Evolutionary conservation across 1,140 invertebrate genomes (phyloP).

Genomic region (Heliconius congener): DNA sequence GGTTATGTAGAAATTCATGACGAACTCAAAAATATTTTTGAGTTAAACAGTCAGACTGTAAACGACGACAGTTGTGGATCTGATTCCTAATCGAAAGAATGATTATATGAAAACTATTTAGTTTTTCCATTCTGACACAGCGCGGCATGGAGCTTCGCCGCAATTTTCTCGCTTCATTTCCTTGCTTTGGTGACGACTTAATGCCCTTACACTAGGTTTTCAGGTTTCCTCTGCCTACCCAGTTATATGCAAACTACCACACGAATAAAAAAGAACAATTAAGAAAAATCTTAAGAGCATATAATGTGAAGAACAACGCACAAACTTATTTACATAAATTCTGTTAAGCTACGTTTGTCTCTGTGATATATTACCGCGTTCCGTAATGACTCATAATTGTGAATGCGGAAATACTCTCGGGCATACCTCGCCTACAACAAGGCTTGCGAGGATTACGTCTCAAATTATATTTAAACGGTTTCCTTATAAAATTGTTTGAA

Average conservation of each 20-base stretch:
- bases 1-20: not conserved
- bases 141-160: too few relatives aligned
- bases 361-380: slow-evolving; percentile 19
- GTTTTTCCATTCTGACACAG: too few relatives aligned
- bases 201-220: too few relatives aligned
- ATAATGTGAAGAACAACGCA: not conserved
- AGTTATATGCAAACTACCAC: too few relatives aligned
- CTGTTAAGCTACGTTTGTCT: slow-evolving; percentile 8
- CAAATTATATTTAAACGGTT: slow-evolving; percentile 19
- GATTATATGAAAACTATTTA: too few relatives aligned
- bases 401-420: slow-evolving; percentile 22
- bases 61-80: too few relatives aligned
- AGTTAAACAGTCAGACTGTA: too few relatives aligned
- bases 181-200: too few relatives aligned
- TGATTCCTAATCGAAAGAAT: too few relatives aligned
- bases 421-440: slow-evolving; percentile 12
- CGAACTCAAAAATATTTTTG: not conserved
- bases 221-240: too few relatives aligned
- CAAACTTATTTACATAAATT: not conserved
- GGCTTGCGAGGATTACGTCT: not conserved
- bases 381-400: slow-evolving; percentile 27
- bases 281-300: not conserved
- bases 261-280: too few relatives aligned
- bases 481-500: slow-evolving; percentile 7
- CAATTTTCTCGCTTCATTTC: too few relatives aligned